A percentile compares a stretch with the other conserved stretches of the same genome.
Conservation (phyloP, 2,888 invertebrate genomes). For the Nephrotoma guestfalica region DNA sequence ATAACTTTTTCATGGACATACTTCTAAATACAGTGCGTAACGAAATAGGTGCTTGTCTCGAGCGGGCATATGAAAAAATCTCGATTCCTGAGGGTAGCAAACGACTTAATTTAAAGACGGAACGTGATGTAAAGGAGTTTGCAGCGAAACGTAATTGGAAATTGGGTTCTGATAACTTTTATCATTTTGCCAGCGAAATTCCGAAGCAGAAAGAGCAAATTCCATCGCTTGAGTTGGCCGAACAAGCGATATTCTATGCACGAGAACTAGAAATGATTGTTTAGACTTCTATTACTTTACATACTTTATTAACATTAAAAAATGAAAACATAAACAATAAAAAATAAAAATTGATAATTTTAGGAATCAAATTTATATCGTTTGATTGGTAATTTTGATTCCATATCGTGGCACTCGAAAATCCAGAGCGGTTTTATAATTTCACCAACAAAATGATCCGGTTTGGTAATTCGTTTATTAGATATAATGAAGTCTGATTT, state of each 20-base stretch:
- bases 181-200: constrained; percentile 64
- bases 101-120: constrained; percentile 70
- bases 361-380: constrained; percentile 12
- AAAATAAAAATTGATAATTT: not conserved
- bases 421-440: constrained; percentile 18
- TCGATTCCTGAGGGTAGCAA: constrained; percentile 74
- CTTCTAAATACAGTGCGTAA: constrained; percentile 87
- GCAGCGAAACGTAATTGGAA: constrained; percentile 74
- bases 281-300: constrained; percentile 31
- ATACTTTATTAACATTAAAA: not conserved
- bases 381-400: constrained; percentile 16
- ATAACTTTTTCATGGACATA: constrained; percentile 94
- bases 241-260: constrained; percentile 92
- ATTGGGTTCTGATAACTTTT: constrained; percentile 59
- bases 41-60: constrained; percentile 93
- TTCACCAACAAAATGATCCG: constrained; percentile 14
- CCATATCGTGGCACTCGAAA: constrained; percentile 17
- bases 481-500: constrained; percentile 13
- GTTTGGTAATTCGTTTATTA: constrained; percentile 13
- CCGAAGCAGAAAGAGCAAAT: constrained; percentile 63
- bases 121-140: constrained; percentile 65
- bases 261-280: constrained; percentile 99
- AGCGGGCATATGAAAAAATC: constrained; percentile 89
- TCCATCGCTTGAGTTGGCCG: constrained; percentile 80
- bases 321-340: not conserved